A percentile compares a stretch with the other conserved stretches of the same genome.
These are phyloP conservation scores for Sardinella longiceps DNA, from an alignment of 2,797 vertebrate species.

Conservation along the genomic window DNA sequence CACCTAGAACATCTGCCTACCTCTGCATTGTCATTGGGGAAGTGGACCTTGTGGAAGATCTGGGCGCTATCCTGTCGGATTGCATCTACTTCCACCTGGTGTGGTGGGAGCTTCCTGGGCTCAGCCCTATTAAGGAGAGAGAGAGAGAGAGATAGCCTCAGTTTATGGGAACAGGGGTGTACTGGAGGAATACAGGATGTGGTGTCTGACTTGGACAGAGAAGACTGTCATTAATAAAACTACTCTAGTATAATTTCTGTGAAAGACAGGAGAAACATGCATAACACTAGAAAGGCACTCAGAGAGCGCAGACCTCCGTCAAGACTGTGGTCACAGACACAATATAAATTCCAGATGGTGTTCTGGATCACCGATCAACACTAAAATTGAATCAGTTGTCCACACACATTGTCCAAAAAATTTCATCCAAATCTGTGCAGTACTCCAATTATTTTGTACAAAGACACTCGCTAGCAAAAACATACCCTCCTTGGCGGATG, in stretches of 20 bases:
- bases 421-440: too few relatives aligned
- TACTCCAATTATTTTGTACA: too few relatives aligned
- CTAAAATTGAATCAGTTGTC: too few relatives aligned
- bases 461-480: too few relatives aligned
- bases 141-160: neutral
- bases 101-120: slow-evolving; percentile 91
- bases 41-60: slow-evolving; percentile 87
- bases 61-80: slow-evolving; percentile 85
- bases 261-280: neutral
- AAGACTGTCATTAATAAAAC: neutral
- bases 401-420: too few relatives aligned
- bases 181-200: neutral
- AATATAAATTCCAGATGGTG: too few relatives aligned
- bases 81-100: slow-evolving; percentile 88
- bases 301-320: too few relatives aligned
- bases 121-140: slow-evolving; percentile 75
- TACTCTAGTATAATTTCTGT: neutral
- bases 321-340: too few relatives aligned
- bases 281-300: too few relatives aligned
- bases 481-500: too few relatives aligned
- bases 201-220: too few relatives aligned
- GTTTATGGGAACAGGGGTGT: neutral
- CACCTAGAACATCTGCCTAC: slow-evolving; percentile 60
- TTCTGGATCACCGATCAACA: too few relatives aligned
- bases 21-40: slow-evolving; percentile 88